phyloP scores from a whole-genome alignment of 2,888 invertebrate genomes.

The Macrostomum cliftonense region DNA sequence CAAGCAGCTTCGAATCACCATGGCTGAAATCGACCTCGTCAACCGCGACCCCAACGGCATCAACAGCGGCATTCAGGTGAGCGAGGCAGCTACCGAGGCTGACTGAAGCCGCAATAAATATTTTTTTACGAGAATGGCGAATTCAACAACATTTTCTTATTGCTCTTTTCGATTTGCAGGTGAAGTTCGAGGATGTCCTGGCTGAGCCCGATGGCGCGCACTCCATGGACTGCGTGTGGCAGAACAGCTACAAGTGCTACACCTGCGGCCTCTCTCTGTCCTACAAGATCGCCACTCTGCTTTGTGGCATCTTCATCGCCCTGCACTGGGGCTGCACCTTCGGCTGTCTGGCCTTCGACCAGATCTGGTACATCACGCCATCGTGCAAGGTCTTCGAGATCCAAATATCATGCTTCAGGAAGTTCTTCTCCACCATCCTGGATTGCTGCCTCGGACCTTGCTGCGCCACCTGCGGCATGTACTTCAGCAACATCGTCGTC shows the following conservation, averaged over 20 bases:
- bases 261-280: not conserved
- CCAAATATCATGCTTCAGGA: not conserved
- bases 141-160: not conserved
- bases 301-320: slow-evolving; percentile 2
- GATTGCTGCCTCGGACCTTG: slow-evolving; percentile 1
- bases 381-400: slow-evolving; percentile 37
- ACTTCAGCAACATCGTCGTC: no score
- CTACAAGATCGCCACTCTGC: slow-evolving; percentile 3
- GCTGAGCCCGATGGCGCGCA: slow-evolving; percentile 37
- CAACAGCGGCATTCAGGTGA: slow-evolving; percentile 15
- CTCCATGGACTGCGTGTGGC: slow-evolving; percentile 33
- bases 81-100: not conserved
- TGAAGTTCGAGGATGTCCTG: slow-evolving; percentile 36
- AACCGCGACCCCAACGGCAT: slow-evolving; percentile 17
- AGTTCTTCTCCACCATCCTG: not conserved
- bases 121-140: no score
- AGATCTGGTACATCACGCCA: slow-evolving; percentile 6
- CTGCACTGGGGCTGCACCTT: slow-evolving; percentile 2
- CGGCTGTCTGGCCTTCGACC: slow-evolving; percentile 2
- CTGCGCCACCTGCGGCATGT: slow-evolving; percentile 3
- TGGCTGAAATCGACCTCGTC: slow-evolving; percentile 12
- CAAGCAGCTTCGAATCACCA: no score
- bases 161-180: slow-evolving; percentile 14
- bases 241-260: slow-evolving; percentile 9
- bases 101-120: no score